Evolutionary conservation across 2,888 invertebrate species (phyloP), one percentile per base, ranked within the genome.

Genomic region (Dryocosmus kuriphilus): DNA sequence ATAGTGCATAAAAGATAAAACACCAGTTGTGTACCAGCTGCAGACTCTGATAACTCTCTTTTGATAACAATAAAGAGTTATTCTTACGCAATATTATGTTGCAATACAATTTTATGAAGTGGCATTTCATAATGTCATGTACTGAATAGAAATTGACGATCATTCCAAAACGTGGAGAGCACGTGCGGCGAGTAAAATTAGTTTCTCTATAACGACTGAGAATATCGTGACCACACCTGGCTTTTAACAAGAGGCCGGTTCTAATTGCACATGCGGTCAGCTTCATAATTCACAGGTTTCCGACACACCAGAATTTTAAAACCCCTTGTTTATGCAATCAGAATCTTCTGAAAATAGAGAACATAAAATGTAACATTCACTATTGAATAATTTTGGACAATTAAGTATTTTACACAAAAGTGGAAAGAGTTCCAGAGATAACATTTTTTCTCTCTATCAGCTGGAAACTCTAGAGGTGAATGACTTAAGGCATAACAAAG

Each of bases 41-140:
- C 9, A 14, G 65, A 30, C 46, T 67, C n/a, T 67, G 67, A 67
- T 67, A 67, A 67, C 27, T 46, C 19, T 67, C 19, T 67, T 67
- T 67, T 67, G 41, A 67, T 67, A 67, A 67, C 41, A 46, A 35
- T 35, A 67, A 41, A 46, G 67, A 46, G 27, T n/a, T n/a, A 46
- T 46, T 19, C 67, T 51, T 67, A 67, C 27, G 67, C 46, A 67
- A 67, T 2, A 65, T 22, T 27, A n/a, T 65, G 63, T 65, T 65
- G 19, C 30, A 67, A 41, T 67, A 30, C 7, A 46, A 46, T 30
- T 67, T 30, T 67, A 46, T 41, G 46, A 30, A 46, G 41, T 24
- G 46, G 4, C 19, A 41, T 30, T 63, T 63, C 35, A 62, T 62
- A 62, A 62, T 32, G 4, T 62, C 62, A 32, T 30, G 9, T n/a